phyloP scores from a whole-genome alignment of 2,113 vertebrate genomes.

The Echinops telfairi region DNA sequence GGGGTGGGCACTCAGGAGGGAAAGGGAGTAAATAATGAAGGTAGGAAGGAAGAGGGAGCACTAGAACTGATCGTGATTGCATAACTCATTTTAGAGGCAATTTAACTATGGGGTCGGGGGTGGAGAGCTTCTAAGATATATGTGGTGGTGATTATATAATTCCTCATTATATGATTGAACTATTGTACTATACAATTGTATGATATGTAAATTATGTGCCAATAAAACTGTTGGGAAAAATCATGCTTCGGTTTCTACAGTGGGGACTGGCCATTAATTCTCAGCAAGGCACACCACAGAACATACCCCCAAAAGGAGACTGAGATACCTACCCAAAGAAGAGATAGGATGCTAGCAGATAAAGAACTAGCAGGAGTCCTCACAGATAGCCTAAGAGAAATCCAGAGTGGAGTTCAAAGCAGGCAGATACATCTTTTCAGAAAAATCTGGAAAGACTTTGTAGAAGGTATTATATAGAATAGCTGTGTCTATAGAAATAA shows the following conservation, averaged over 20 bases:
- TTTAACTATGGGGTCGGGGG: no score
- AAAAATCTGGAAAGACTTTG: not conserved
- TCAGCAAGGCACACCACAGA: not conserved
- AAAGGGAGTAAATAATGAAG: no score
- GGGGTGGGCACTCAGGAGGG: no score
- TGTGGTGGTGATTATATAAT: no score
- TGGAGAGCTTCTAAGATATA: no score
- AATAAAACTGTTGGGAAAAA: no score
- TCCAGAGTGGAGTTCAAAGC: not conserved
- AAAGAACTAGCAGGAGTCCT: not conserved
- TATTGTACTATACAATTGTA: no score
- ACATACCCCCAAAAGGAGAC: not conserved
- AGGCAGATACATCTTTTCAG: not conserved
- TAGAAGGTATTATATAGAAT: not conserved
- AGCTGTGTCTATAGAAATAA: not conserved
- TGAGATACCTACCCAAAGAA: not conserved
- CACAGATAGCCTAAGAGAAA: not conserved
- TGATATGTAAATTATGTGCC: no score
- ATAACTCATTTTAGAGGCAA: no score
- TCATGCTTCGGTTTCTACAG: not conserved
- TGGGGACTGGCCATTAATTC: not conserved
- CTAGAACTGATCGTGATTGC: no score
- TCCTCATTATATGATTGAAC: no score
- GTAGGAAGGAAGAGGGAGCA: no score
- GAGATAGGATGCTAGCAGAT: not conserved